Conservation (phyloP, 2,797 vertebrate species). For the Pseudochromis fuscus region DNA sequence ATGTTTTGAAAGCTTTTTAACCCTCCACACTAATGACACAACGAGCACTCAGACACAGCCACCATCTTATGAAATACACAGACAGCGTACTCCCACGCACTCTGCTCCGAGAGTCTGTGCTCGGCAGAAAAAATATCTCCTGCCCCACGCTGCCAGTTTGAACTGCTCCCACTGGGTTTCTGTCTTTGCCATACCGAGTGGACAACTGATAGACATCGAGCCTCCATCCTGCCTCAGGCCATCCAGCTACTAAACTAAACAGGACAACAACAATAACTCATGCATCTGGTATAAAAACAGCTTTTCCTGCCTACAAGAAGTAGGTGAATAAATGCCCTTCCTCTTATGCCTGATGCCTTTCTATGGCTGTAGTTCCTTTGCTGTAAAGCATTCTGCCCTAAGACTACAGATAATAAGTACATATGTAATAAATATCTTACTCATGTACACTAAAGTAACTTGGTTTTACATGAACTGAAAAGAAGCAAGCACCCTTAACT, state of each 20-base stretch:
- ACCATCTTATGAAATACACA: conserved; percentile 72
- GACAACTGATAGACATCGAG: conserved; percentile 65
- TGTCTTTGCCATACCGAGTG: conserved; percentile 50
- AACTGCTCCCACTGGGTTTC: conserved; percentile 62
- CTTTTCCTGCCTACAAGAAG: conserved; percentile 35
- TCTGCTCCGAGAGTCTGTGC: conserved; percentile 59
- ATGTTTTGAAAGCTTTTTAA: conserved; percentile 72
- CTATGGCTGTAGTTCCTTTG: conserved; percentile 14
- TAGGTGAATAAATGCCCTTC: conserved; percentile 37
- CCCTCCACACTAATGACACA: conserved; percentile 66
- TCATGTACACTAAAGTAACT: conserved; percentile 6
- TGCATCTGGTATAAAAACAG: conserved; percentile 45
- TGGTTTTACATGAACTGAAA: conserved; percentile 18
- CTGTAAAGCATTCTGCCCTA: conserved; percentile 13
- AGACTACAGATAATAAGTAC: conserved; percentile 20
- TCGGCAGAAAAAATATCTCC: conserved; percentile 73
- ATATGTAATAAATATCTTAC: conserved; percentile 11
- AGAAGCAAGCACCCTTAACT: conserved; percentile 1
- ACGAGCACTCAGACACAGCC: conserved; percentile 65
- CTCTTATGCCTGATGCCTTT: conserved; percentile 15
- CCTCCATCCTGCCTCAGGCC: conserved; percentile 53
- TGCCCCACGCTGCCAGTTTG: conserved; percentile 52
- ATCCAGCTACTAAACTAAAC: conserved; percentile 58
- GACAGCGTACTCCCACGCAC: conserved; percentile 74
- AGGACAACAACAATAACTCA: conserved; percentile 50